Percentiles rank a stretch among this genome's conserved stretches.
phyloP scores from a whole-genome alignment of 92 coral and sea anemone genomes.

The Palythoa grandiflora region DNA sequence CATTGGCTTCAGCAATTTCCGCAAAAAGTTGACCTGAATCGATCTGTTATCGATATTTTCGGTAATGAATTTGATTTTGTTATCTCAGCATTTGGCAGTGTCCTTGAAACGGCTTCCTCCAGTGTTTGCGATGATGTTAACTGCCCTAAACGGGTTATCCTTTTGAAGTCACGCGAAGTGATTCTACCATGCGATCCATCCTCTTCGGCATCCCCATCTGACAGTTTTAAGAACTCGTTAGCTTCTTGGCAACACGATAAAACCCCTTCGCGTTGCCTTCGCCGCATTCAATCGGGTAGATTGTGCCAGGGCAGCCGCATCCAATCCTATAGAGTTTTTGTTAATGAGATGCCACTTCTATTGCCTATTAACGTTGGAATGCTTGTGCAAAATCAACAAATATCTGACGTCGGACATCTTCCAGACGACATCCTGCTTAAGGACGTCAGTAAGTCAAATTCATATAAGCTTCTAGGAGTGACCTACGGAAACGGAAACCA shows the following conservation, averaged over 20 bases:
- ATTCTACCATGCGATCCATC: not conserved
- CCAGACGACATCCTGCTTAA: slow-evolving; percentile 39
- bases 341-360: slow-evolving; percentile 48
- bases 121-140: slow-evolving; percentile 41
- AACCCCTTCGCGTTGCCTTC: slow-evolving; percentile 44
- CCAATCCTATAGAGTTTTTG: slow-evolving; percentile 3
- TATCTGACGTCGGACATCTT: slow-evolving; percentile 46
- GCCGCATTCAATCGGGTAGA: not conserved
- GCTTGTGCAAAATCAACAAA: slow-evolving; percentile 10
- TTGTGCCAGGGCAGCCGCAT: slow-evolving; percentile 44
- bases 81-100: not conserved
- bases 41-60: slow-evolving; percentile 31
- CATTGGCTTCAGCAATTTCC: too few relatives aligned
- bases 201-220: slow-evolving; percentile 5
- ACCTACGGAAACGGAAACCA: slow-evolving; percentile 56
- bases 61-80: slow-evolving; percentile 44
- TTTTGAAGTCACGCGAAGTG: not conserved
- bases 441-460: not conserved
- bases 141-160: slow-evolving; percentile 1
- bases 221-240: slow-evolving; percentile 28
- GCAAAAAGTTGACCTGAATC: too few relatives aligned
- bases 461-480: slow-evolving; percentile 47
- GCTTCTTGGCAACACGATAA: slow-evolving; percentile 39
- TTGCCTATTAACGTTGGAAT: slow-evolving; percentile 39
- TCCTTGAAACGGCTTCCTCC: slow-evolving; percentile 22